These are phyloP conservation scores for Pararge aegeria DNA, from an alignment of 1,140 invertebrate species.

Conservation along the genomic window DNA sequence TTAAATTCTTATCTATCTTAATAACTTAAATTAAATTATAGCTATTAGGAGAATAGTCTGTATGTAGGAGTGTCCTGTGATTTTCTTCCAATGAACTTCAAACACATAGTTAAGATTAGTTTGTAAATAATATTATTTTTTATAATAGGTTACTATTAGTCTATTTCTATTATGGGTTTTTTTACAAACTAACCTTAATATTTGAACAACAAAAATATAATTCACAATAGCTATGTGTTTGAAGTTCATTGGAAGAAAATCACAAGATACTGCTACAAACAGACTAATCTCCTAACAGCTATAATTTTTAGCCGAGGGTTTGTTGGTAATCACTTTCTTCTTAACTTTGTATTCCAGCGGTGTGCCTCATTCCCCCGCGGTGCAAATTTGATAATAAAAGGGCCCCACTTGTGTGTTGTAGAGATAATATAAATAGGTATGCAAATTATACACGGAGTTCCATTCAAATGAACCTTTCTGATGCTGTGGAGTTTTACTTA, in stretches of 20 bases:
- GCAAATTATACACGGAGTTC: conserved; percentile 73
- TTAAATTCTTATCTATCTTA: too few relatives aligned
- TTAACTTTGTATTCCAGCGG: conserved; percentile 66
- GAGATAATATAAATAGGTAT: conserved; percentile 79
- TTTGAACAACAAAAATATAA: too few relatives aligned
- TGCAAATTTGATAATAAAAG: conserved; percentile 77
- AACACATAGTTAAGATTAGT: too few relatives aligned
- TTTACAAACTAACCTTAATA: too few relatives aligned
- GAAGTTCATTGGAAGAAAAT: background rate
- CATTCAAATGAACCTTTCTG: conserved; percentile 73
- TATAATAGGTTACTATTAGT: too few relatives aligned
- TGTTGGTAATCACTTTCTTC: conserved; percentile 62
- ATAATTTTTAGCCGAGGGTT: conserved; percentile 47
- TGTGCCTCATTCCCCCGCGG: conserved; percentile 49
- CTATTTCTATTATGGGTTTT: too few relatives aligned
- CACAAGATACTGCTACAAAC: background rate
- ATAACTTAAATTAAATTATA: too few relatives aligned
- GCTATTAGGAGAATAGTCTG: conserved; percentile 2
- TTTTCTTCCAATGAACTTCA: background rate
- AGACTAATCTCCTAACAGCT: conserved; percentile 1
- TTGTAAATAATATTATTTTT: too few relatives aligned
- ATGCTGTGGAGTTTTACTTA: conserved; percentile 65
- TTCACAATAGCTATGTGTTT: background rate
- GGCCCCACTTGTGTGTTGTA: conserved; percentile 72
- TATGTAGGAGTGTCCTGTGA: background rate